phyloP scores from a whole-genome alignment of 92 coral and sea anemone species.

The Hydrozoanthus gracilis region DNA sequence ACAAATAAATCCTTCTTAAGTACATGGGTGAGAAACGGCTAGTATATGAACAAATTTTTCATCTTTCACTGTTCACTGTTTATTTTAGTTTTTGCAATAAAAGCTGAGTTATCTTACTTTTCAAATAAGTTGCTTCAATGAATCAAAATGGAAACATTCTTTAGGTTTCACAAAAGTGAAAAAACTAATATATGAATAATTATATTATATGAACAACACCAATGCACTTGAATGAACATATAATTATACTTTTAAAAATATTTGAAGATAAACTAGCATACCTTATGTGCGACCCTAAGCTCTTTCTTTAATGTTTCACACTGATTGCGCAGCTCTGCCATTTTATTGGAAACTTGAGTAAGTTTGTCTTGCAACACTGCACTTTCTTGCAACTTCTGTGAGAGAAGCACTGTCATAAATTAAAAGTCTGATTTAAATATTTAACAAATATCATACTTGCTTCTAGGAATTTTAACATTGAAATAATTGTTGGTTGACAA shows the following conservation, averaged over 20 bases:
- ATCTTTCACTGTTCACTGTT: no score
- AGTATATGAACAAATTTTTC: no score
- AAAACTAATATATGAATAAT: no score
- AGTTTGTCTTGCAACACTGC: slow-evolving; percentile 84
- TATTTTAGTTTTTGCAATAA: no score
- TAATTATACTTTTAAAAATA: no score
- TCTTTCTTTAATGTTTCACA: slow-evolving; percentile 91
- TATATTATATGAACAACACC: no score
- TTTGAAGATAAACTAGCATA: not conserved
- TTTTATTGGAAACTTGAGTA: slow-evolving; percentile 74
- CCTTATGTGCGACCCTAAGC: slow-evolving; percentile 89
- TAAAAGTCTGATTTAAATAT: not conserved
- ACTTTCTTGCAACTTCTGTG: slow-evolving; percentile 50
- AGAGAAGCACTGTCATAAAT: not conserved
- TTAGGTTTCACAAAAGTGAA: no score
- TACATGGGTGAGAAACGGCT: no score
- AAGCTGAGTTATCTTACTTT: no score
- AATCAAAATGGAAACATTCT: no score
- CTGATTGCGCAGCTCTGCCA: slow-evolving; percentile 93
- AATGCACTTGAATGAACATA: not conserved
- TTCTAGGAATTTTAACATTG: not conserved
- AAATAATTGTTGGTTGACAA: not conserved
- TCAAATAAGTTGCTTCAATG: no score
- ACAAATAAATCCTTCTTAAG: no score
- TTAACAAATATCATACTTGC: not conserved